Evolutionary conservation across 2,888 invertebrate genomes (phyloP).

Genomic region (Agrochola circellaris): DNA sequence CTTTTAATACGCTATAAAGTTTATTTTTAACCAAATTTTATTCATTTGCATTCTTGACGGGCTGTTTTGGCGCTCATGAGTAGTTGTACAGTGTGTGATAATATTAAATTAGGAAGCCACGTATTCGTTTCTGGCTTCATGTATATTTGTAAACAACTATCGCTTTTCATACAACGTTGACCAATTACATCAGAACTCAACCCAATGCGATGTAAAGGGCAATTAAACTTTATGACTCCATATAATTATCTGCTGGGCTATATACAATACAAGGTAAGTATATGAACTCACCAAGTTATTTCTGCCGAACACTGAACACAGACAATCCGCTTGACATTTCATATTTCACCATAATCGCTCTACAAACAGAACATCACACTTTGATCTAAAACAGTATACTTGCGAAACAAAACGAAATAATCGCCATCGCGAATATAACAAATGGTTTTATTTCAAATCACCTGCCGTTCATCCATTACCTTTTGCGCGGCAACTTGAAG

Average conservation of each 20-base stretch:
- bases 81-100: not conserved
- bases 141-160: slow-evolving; percentile 21
- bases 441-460: slow-evolving; percentile 75
- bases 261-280: slow-evolving; percentile 27
- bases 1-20: slow-evolving; percentile 28
- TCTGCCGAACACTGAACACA: slow-evolving; percentile 31
- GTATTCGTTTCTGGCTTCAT: not conserved
- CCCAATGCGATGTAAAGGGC: not conserved
- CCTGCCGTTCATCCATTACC: slow-evolving; percentile 76
- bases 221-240: slow-evolving; percentile 25
- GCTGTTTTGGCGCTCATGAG: slow-evolving; percentile 11
- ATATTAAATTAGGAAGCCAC: slow-evolving; percentile 24
- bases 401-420: slow-evolving; percentile 66
- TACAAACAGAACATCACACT: slow-evolving; percentile 58
- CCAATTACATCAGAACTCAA: slow-evolving; percentile 19
- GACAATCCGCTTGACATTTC: slow-evolving; percentile 62
- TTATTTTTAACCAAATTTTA: slow-evolving; percentile 25
- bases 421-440: slow-evolving; percentile 70
- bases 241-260: slow-evolving; percentile 31
- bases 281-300: slow-evolving; percentile 50
- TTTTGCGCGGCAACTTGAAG: slow-evolving; percentile 45
- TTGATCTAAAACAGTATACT: slow-evolving; percentile 71
- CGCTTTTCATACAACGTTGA: not conserved
- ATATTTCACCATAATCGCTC: slow-evolving; percentile 66
- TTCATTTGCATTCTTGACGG: slow-evolving; percentile 21